phyloP scores from a whole-genome alignment of 1,140 invertebrate species.

The Sitophilus oryzae region DNA sequence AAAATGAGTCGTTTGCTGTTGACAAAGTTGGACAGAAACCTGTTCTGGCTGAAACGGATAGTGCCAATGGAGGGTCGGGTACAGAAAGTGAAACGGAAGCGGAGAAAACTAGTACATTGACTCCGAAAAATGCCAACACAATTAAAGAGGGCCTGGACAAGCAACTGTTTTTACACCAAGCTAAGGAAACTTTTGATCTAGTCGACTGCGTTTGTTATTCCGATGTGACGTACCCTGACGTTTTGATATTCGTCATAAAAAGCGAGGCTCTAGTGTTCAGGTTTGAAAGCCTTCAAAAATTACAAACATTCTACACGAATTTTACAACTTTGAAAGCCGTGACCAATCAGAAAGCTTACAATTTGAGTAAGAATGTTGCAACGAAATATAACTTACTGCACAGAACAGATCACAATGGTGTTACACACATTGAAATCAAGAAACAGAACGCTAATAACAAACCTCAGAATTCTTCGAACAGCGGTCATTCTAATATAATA shows the following conservation, averaged over 20 bases:
- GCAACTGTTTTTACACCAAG: not conserved
- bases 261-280: constrained; percentile 41
- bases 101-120: constrained; percentile 20
- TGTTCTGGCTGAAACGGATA: constrained; percentile 36
- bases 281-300: constrained; percentile 35
- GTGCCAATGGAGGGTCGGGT: constrained; percentile 42
- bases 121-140: constrained; percentile 16
- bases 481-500: constrained; percentile 34
- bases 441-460: constrained; percentile 27
- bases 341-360: constrained; percentile 38
- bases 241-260: constrained; percentile 43
- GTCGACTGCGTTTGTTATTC: constrained; percentile 44
- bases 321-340: constrained; percentile 42
- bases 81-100: constrained; percentile 40
- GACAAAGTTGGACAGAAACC: constrained; percentile 22
- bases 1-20: constrained; percentile 35
- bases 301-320: constrained; percentile 39
- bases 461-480: not conserved
- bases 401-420: constrained; percentile 43
- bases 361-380: constrained; percentile 20
- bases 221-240: constrained; percentile 38
- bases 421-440: constrained; percentile 44
- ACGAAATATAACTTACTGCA: constrained; percentile 43
- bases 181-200: constrained; percentile 38
- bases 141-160: constrained; percentile 19